Base-by-base conservation (phyloP, 2,888 invertebrate genomes). In the Mimachlamys varia region DNA sequence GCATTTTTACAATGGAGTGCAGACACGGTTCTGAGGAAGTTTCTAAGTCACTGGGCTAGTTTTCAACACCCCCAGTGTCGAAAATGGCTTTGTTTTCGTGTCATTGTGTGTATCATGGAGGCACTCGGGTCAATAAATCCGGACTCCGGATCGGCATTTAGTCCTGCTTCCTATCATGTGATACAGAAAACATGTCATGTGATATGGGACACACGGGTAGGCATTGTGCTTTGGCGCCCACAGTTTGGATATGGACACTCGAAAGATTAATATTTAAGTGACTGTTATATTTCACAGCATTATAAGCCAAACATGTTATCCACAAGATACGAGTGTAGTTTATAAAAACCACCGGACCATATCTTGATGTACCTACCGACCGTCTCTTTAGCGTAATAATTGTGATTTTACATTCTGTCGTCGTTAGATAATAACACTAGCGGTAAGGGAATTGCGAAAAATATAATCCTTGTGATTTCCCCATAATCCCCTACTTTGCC, bases 21-120 rank as follows among this genome's bases (percentile, higher is more conserved):
- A 33, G 76, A 76, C 76, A 76, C 12, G 76, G 76, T 76, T 76
- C 76, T 76, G 27, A 10, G 33, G 76, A 33, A 76, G 76, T 76
- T 76, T 76, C 76, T 76, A 76, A 76, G 33, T 76, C 76, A 76
- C 33, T 33, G 76, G 76, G 76, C 76, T 76, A 76, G 76, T 76
- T 76, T 76, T 76, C 76, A 76, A 76, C 76, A 76, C 76, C 76
- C 76, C 76, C 76, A 33, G 76, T 76, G 76, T 27, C 76, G 76
- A 76, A 76, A 76, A 76, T 22, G 76, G 76, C 22, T 33, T 33
- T 76, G 76, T 76, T 76, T 76, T 76, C 76, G 33, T 76, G 33
- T 76, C 76, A 76, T 10, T 12, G 4, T 76, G 27, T 76, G 76
- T 76, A 76, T 33, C 33, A 27, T 5, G 17, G 76, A 76, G 76